Conservation (phyloP, 1,140 invertebrate genomes). For the Drosophila truncata region DNA sequence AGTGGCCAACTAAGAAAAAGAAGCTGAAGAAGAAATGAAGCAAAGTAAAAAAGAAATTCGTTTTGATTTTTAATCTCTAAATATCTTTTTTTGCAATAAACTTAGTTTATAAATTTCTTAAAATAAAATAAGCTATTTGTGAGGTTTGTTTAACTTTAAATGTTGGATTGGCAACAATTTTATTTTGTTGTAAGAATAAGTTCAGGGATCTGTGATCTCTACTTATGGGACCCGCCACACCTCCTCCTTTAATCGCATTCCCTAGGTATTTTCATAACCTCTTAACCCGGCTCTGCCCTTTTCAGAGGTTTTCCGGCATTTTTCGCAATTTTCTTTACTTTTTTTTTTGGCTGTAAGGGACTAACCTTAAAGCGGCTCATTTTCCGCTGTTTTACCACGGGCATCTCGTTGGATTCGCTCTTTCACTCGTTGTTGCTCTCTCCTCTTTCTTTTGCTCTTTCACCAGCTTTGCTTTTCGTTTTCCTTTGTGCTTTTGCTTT, state of each 20-base stretch:
- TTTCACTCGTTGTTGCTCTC: slow-evolving; percentile 13
- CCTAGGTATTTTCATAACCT: neutral
- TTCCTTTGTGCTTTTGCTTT: slow-evolving; percentile 20
- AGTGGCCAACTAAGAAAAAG: slow-evolving; percentile 31
- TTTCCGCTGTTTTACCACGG: slow-evolving; percentile 81
- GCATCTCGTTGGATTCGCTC: slow-evolving; percentile 53
- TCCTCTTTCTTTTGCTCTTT: slow-evolving; percentile 15
- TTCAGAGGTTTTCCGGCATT: neutral
- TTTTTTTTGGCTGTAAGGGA: slow-evolving; percentile 20
- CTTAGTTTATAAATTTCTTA: neutral
- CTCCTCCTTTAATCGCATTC: slow-evolving; percentile 1
- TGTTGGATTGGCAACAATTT: too few relatives aligned
- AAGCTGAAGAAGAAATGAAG: slow-evolving; percentile 16
- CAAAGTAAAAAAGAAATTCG: slow-evolving; percentile 64
- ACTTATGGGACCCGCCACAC: slow-evolving; percentile 3
- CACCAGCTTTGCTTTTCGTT: slow-evolving; percentile 8
- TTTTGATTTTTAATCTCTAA: slow-evolving; percentile 47
- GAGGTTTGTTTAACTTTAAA: neutral
- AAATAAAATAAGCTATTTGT: neutral
- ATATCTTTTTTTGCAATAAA: neutral
- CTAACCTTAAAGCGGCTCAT: slow-evolving; percentile 84
- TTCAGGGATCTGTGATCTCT: too few relatives aligned
- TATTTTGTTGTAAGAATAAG: too few relatives aligned
- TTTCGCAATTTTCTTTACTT: slow-evolving; percentile 16
- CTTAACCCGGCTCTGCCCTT: neutral